Conservation (phyloP, 2,888 invertebrate species). For the Agriopis aurantiaria region DNA sequence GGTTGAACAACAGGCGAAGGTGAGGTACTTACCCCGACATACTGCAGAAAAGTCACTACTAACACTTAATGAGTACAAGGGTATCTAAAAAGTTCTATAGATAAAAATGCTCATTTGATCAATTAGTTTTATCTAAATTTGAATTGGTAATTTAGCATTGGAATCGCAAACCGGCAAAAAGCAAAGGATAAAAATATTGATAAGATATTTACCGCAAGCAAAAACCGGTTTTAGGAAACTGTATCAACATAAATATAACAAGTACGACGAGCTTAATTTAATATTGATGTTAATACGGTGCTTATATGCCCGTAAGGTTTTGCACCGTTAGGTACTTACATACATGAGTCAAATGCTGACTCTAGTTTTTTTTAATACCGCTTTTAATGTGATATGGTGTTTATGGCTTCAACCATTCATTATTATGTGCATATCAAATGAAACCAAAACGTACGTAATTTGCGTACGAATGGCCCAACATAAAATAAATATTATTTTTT, state of each 20-base stretch:
- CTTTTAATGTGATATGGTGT: not conserved
- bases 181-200: conserved; percentile 23
- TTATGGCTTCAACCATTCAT: not conserved
- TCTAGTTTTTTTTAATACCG: conserved; percentile 15
- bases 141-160: not conserved
- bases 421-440: not conserved
- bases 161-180: conserved; percentile 12
- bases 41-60: too few species aligned
- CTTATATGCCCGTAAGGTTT: conserved; percentile 49
- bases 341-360: conserved; percentile 39
- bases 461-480: not conserved
- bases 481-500: not conserved
- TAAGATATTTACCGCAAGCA: conserved; percentile 25
- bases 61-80: too few species aligned
- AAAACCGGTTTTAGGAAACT: conserved; percentile 40
- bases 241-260: conserved; percentile 28
- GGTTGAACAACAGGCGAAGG: too few species aligned
- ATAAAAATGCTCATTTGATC: too few species aligned
- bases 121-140: too few species aligned
- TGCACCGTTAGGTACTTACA: conserved; percentile 51
- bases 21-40: too few species aligned
- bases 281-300: conserved; percentile 56
- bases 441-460: not conserved
- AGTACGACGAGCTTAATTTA: conserved; percentile 22
- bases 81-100: too few species aligned